Evolutionary conservation across 2,888 invertebrate species (phyloP).

Genomic region (Erebia epiphron): DNA sequence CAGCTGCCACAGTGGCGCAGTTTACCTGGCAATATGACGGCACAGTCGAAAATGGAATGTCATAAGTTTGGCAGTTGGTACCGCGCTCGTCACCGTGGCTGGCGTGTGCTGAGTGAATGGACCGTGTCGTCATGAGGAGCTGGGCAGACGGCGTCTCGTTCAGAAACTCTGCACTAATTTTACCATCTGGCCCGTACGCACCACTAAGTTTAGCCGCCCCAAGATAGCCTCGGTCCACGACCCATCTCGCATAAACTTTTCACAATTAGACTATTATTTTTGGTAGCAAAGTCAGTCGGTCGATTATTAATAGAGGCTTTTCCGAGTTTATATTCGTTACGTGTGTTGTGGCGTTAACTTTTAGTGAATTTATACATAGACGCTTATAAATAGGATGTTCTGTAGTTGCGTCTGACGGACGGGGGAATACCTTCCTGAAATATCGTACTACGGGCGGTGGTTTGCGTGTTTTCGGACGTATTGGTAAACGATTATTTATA

Average conservation of each 20-base stretch:
- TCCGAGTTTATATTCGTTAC: slow-evolving; percentile 84
- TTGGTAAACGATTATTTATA: slow-evolving; percentile 83
- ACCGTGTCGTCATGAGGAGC: slow-evolving; percentile 74
- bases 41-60: slow-evolving; percentile 73
- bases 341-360: slow-evolving; percentile 83
- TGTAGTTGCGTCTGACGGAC: slow-evolving; percentile 82
- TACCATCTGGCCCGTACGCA: slow-evolving; percentile 81
- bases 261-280: slow-evolving; percentile 85
- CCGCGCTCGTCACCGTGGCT: slow-evolving; percentile 60
- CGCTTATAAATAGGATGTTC: slow-evolving; percentile 83
- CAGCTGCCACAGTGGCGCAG: slow-evolving; percentile 35
- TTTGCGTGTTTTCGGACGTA: slow-evolving; percentile 81
- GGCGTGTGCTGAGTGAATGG: slow-evolving; percentile 75
- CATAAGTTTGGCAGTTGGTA: slow-evolving; percentile 79
- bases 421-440: slow-evolving; percentile 84
- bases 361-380: slow-evolving; percentile 84
- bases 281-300: slow-evolving; percentile 84
- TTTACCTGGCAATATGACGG: slow-evolving; percentile 63
- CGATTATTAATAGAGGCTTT: slow-evolving; percentile 84
- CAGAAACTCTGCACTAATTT: slow-evolving; percentile 76
- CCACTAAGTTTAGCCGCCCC: slow-evolving; percentile 84
- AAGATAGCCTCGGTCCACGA: slow-evolving; percentile 83
- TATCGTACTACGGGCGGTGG: slow-evolving; percentile 81
- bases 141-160: slow-evolving; percentile 77
- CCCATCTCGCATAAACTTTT: slow-evolving; percentile 84